These are phyloP conservation scores for Ephialtes manifestator DNA, from an alignment of 2,888 invertebrate genomes.

Conservation along the genomic window DNA sequence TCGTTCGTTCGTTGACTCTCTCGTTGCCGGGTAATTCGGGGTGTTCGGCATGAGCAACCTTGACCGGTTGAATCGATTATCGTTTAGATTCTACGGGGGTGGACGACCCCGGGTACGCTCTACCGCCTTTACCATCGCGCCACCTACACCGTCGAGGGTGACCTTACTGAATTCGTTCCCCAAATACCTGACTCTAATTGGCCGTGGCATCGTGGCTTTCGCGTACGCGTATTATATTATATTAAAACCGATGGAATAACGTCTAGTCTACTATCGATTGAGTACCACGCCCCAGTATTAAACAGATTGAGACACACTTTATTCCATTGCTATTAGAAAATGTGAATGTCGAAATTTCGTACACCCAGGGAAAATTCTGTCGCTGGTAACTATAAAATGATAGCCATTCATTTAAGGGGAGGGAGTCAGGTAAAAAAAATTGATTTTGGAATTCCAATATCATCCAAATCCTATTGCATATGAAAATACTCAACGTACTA, in stretches of 20 bases:
- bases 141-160: constrained; percentile 49
- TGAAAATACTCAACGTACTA: too few relatives aligned
- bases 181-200: constrained; percentile 64
- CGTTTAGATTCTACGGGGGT: constrained; percentile 70
- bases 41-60: constrained; percentile 71
- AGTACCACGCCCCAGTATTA: background rate
- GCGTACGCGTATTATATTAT: constrained; percentile 29
- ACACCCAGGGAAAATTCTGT: too few relatives aligned
- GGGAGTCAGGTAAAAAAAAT: too few relatives aligned
- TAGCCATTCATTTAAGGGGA: too few relatives aligned
- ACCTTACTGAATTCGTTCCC: constrained; percentile 51
- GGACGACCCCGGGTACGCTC: constrained; percentile 64
- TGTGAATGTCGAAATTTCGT: background rate
- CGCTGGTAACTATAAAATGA: too few relatives aligned
- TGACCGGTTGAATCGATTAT: constrained; percentile 73
- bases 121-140: constrained; percentile 46
- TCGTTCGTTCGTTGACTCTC: constrained; percentile 48
- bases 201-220: constrained; percentile 52
- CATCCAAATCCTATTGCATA: too few relatives aligned
- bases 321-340: background rate
- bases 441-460: too few relatives aligned
- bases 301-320: background rate
- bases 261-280: constrained; percentile 21
- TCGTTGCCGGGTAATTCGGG: constrained; percentile 60
- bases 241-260: constrained; percentile 25